phyloP scores from a whole-genome alignment of 2,888 invertebrate species.

The Cephus pulcher region DNA sequence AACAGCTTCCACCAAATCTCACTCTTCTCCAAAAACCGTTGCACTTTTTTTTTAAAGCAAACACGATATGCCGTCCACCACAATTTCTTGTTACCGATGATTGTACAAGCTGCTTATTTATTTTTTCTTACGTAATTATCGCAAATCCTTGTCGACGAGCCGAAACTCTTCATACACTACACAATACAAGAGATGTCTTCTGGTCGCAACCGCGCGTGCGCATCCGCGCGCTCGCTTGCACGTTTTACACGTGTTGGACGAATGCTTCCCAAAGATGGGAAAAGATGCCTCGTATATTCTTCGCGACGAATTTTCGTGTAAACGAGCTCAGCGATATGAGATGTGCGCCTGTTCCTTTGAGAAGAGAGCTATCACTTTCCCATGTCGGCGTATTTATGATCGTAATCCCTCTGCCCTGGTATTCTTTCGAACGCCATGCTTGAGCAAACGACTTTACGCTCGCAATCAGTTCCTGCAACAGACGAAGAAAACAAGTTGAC shows the following conservation, averaged over 20 bases:
- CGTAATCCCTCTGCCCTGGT: neutral
- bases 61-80: neutral
- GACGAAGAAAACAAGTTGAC: neutral
- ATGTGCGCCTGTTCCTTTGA: neutral
- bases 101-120: neutral
- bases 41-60: neutral
- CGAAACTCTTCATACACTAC: neutral
- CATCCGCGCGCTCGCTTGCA: neutral
- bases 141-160: neutral
- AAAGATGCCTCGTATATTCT: neutral
- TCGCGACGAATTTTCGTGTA: neutral
- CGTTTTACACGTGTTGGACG: neutral
- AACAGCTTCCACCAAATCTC: neutral
- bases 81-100: neutral
- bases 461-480: neutral
- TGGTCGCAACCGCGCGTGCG: neutral
- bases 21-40: neutral
- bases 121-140: neutral
- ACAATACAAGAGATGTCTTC: neutral
- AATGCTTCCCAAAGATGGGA: neutral
- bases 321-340: neutral
- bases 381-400: neutral
- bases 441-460: neutral
- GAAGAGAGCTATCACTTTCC: neutral
- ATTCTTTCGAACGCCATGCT: neutral